These are phyloP conservation scores for Setipinna tenuifilis DNA, from an alignment of 2,797 vertebrate genomes.

Conservation along the genomic window DNA sequence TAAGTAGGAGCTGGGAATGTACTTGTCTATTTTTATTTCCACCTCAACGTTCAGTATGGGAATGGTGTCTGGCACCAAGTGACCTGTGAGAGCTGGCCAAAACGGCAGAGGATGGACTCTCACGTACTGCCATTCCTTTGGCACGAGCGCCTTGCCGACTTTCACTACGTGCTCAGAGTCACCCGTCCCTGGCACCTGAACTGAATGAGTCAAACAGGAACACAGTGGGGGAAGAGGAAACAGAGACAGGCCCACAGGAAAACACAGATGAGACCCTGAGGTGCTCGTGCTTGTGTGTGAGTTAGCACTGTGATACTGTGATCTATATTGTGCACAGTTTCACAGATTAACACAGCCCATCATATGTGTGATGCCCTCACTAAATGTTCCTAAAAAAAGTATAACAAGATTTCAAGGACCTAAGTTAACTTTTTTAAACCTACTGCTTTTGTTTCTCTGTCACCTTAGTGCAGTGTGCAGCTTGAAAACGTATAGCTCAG, in stretches of 20 bases:
- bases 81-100: slow-evolving; percentile 58
- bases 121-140: slow-evolving; percentile 64
- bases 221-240: not conserved
- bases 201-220: slow-evolving; percentile 35
- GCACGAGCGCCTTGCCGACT: slow-evolving; percentile 33
- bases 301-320: not conserved
- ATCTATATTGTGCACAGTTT: not conserved
- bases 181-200: slow-evolving; percentile 61
- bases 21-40: slow-evolving; percentile 56
- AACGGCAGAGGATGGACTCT: slow-evolving; percentile 62
- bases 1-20: slow-evolving; percentile 23
- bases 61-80: slow-evolving; percentile 43
- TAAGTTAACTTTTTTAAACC: too few relatives aligned
- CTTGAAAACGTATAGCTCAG: too few relatives aligned
- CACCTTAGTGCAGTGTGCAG: too few relatives aligned
- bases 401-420: too few relatives aligned
- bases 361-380: too few relatives aligned
- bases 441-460: too few relatives aligned
- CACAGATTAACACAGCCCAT: not conserved
- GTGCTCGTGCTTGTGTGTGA: not conserved
- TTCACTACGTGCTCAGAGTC: slow-evolving; percentile 50
- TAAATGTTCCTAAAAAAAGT: too few relatives aligned
- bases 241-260: not conserved
- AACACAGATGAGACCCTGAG: not conserved
- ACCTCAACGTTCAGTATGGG: slow-evolving; percentile 49